Percentiles rank a stretch among this genome's conserved stretches.
phyloP scores from a whole-genome alignment of 2,113 vertebrate species.

The Sorex fumeus region DNA sequence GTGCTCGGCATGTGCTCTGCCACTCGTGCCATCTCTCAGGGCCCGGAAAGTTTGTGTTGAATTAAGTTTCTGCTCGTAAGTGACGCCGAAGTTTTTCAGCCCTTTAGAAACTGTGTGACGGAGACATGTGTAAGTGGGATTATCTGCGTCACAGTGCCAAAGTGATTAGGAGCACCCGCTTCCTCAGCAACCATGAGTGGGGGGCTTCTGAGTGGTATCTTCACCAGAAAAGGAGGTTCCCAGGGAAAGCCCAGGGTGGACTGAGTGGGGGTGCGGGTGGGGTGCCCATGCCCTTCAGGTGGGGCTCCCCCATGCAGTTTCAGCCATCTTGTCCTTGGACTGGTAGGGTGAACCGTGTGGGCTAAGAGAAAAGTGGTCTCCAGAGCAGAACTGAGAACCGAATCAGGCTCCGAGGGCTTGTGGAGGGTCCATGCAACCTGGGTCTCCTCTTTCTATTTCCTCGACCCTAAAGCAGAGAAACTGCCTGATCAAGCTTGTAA shows the following conservation, averaged over 20 bases:
- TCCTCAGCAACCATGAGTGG: background rate
- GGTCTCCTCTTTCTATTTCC: background rate
- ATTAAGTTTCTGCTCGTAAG: background rate
- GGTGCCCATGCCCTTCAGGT: too few relatives aligned
- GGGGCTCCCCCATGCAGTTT: too few relatives aligned
- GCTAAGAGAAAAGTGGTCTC: background rate
- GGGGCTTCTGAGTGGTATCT: background rate
- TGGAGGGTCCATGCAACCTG: rapidly evolving
- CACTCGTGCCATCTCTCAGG: too few relatives aligned
- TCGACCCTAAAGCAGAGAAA: background rate
- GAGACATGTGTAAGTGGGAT: too few relatives aligned
- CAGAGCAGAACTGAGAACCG: background rate
- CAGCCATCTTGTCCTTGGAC: too few relatives aligned
- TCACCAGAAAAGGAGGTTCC: too few relatives aligned
- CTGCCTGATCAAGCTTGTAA: background rate
- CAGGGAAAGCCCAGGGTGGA: background rate
- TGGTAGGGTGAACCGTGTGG: rapidly evolving
- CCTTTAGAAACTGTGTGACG: background rate
- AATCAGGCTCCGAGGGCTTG: background rate
- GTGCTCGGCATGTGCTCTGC: too few relatives aligned
- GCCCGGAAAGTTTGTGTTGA: background rate
- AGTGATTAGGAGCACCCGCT: background rate
- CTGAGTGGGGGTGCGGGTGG: too few relatives aligned
- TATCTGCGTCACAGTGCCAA: too few relatives aligned
- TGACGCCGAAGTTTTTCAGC: background rate